These are phyloP conservation scores for Brachystomella parvula DNA, from an alignment of 1,140 invertebrate genomes.

Conservation along the genomic window DNA sequence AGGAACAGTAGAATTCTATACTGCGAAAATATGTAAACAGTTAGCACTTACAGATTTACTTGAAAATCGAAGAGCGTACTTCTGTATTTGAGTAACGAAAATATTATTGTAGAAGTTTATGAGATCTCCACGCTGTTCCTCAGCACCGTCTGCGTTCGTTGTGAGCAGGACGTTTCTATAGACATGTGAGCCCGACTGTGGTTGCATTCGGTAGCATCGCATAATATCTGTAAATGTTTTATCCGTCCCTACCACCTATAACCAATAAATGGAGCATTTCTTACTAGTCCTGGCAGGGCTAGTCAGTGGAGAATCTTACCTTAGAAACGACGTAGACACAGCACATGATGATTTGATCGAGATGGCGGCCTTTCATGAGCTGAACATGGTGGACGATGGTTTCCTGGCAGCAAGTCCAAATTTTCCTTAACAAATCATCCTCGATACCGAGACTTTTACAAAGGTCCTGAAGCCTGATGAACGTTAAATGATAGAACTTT, in stretches of 20 bases:
- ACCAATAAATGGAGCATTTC: too few relatives aligned
- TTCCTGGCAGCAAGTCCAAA: slow-evolving; percentile 95
- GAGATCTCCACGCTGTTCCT: slow-evolving; percentile 67
- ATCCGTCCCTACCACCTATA: slow-evolving; percentile 51
- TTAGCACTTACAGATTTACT: slow-evolving; percentile 49
- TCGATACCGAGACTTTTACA: slow-evolving; percentile 68
- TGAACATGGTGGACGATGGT: slow-evolving; percentile 73
- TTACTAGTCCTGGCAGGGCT: too few relatives aligned
- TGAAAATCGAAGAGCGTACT: slow-evolving; percentile 68
- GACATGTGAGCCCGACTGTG: slow-evolving; percentile 80
- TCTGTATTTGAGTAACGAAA: slow-evolving; percentile 71
- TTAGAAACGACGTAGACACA: slow-evolving; percentile 93
- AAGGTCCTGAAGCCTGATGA: slow-evolving; percentile 78
- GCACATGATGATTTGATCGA: slow-evolving; percentile 99
- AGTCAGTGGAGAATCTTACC: too few relatives aligned
- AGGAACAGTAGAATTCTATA: too few relatives aligned
- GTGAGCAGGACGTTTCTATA: slow-evolving; percentile 78
- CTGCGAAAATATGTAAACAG: too few relatives aligned
- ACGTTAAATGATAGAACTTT: slow-evolving; percentile 85
- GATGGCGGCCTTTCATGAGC: slow-evolving; percentile 83
- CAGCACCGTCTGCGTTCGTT: too few relatives aligned
- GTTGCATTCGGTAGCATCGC: slow-evolving; percentile 82
- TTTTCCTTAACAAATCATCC: slow-evolving; percentile 73
- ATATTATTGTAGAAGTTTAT: slow-evolving; percentile 90
- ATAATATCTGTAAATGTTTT: slow-evolving; percentile 84